phyloP scores from a whole-genome alignment of 2,797 vertebrate species.

The Scarus forsteni region DNA sequence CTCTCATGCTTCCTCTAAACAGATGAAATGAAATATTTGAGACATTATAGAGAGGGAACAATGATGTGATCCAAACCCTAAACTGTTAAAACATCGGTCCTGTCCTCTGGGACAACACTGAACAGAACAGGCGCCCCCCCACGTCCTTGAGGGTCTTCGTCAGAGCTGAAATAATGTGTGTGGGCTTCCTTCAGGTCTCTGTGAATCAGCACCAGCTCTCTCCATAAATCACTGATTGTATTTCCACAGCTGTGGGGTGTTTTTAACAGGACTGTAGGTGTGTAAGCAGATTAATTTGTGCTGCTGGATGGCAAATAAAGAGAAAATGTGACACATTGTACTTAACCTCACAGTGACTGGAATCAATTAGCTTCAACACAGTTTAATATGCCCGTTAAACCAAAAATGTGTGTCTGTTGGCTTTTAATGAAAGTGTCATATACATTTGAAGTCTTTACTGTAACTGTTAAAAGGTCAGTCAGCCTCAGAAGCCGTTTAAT shows the following conservation, averaged over 20 bases:
- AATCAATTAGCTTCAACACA: conserved; percentile 11
- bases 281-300: conserved; percentile 1
- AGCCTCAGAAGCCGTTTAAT: conserved; percentile 12
- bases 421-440: background rate
- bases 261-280: background rate
- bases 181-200: conserved; percentile 6
- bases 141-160: conserved; percentile 26
- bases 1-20: conserved; percentile 21
- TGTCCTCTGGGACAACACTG: conserved; percentile 12
- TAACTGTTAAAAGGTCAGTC: conserved; percentile 14
- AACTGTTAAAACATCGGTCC: conserved; percentile 20
- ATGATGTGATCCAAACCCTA: conserved; percentile 30
- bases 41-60: conserved; percentile 14
- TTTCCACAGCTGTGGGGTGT: background rate
- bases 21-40: conserved; percentile 8
- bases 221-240: conserved; percentile 2
- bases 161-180: conserved; percentile 12
- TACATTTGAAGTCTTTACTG: conserved; percentile 19
- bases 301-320: conserved; percentile 2
- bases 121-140: conserved; percentile 17
- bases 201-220: conserved; percentile 15
- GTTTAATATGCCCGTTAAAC: conserved; percentile 3
- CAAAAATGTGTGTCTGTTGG: conserved; percentile 6
- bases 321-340: background rate
- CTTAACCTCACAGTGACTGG: conserved; percentile 13